Conservation (phyloP, 2,797 vertebrate genomes). For the Kryptolebias ocellatus region DNA sequence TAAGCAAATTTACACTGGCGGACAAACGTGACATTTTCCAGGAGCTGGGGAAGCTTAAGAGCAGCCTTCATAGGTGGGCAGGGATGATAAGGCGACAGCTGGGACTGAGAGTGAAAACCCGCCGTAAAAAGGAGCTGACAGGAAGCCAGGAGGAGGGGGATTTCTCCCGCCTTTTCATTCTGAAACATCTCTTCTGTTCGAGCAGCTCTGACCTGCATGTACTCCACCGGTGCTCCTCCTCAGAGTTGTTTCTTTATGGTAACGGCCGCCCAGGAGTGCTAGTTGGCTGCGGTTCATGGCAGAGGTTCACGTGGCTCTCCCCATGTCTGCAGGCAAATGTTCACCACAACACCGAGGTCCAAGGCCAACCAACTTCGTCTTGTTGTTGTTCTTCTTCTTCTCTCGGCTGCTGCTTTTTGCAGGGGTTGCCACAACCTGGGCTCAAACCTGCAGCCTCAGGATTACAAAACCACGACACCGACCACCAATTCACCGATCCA, state of each 20-base stretch:
- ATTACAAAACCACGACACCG: no score
- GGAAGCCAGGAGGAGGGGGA: slow-evolving; percentile 46
- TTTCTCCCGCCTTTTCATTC: slow-evolving; percentile 48
- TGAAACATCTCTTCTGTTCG: slow-evolving; percentile 34
- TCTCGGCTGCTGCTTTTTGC: no score
- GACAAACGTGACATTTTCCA: slow-evolving; percentile 63
- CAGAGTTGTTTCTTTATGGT: slow-evolving; percentile 51
- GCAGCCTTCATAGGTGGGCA: slow-evolving; percentile 68
- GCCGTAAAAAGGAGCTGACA: slow-evolving; percentile 64
- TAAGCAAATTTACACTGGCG: slow-evolving; percentile 70
- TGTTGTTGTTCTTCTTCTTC: neutral
- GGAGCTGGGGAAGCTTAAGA: slow-evolving; percentile 62
- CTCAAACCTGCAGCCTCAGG: no score
- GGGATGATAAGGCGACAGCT: slow-evolving; percentile 69
- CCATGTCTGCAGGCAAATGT: slow-evolving; percentile 61
- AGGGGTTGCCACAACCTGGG: no score
- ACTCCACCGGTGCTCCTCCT: slow-evolving; percentile 29
- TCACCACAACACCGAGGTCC: slow-evolving; percentile 54
- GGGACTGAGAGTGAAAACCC: slow-evolving; percentile 43
- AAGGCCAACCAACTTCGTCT: slow-evolving; percentile 25
- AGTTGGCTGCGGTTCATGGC: slow-evolving; percentile 51
- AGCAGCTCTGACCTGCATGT: slow-evolving; percentile 37
- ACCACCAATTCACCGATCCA: no score
- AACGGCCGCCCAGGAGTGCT: slow-evolving; percentile 47
- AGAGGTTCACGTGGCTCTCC: slow-evolving; percentile 41